phyloP scores from a whole-genome alignment of 2,888 invertebrate genomes.

The Netelia inedita region DNA sequence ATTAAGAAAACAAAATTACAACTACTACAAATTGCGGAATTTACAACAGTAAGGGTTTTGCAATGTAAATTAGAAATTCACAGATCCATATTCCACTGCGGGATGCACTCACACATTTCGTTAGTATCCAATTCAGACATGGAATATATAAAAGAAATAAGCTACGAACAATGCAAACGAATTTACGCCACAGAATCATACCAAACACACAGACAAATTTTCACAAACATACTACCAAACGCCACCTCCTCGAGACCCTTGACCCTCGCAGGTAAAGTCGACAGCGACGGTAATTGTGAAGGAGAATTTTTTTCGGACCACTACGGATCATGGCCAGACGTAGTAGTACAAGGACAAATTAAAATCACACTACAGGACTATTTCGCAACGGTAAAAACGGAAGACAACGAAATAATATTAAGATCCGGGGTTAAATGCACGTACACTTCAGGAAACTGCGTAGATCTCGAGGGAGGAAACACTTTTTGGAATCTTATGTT shows the following conservation, averaged over 20 bases:
- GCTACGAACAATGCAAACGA: neutral
- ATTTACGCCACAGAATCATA: neutral
- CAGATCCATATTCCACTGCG: neutral
- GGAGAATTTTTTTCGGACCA: neutral
- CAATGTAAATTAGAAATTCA: neutral
- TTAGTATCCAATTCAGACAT: neutral
- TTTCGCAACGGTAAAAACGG: constrained; percentile 34
- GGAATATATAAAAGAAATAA: neutral
- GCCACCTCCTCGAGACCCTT: neutral
- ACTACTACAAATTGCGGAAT: neutral
- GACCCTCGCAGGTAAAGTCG: neutral
- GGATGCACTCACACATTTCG: neutral
- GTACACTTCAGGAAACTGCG: constrained; percentile 31
- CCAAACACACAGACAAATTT: neutral
- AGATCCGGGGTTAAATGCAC: constrained; percentile 53
- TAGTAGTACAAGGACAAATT: neutral
- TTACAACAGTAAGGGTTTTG: neutral
- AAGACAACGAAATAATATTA: constrained; percentile 43
- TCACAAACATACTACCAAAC: neutral
- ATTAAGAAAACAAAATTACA: neutral
- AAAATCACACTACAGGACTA: constrained; percentile 29
- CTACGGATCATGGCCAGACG: neutral
- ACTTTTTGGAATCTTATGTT: constrained; percentile 52
- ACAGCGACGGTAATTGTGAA: neutral
- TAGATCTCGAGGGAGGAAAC: constrained; percentile 55